These are phyloP conservation scores for Stichodactyla mertensii DNA, from an alignment of 64 coral and sea anemone genomes.

Conservation along the genomic window DNA sequence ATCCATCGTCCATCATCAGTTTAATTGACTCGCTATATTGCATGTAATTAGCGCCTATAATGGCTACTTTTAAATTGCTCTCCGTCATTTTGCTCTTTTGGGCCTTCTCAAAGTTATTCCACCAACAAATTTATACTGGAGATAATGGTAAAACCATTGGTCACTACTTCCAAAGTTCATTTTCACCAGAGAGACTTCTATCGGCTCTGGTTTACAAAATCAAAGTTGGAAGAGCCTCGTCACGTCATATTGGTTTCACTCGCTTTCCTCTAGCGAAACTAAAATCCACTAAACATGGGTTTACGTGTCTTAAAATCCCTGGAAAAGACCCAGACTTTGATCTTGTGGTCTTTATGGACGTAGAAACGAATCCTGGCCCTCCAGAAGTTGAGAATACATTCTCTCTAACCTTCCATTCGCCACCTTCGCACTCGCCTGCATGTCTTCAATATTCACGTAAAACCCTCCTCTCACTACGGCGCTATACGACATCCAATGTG, in stretches of 20 bases:
- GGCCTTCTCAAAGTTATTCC: constrained; percentile 11
- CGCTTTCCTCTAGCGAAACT: constrained; percentile 30
- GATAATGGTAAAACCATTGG: no score
- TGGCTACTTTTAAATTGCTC: constrained; percentile 22
- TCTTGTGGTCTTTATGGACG: constrained; percentile 45
- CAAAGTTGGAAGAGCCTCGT: constrained; percentile 20
- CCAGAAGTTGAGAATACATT: constrained; percentile 24
- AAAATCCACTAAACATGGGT: constrained; percentile 35
- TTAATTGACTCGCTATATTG: background rate
- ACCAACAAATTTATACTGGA: background rate
- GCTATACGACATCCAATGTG: constrained; percentile 28
- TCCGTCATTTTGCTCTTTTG: constrained; percentile 26
- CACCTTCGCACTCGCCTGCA: constrained; percentile 5
- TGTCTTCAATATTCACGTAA: constrained; percentile 31
- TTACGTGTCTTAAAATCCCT: constrained; percentile 24
- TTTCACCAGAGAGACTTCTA: no score
- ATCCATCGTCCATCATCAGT: no score
- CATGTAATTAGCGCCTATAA: constrained; percentile 11
- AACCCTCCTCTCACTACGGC: constrained; percentile 32
- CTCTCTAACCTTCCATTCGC: constrained; percentile 11
- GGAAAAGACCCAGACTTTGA: constrained; percentile 44
- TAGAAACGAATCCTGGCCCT: constrained; percentile 50
- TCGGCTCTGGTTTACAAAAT: background rate
- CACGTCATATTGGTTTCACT: constrained; percentile 40
- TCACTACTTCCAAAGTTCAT: no score